Conservation (phyloP, 2,888 invertebrate genomes). For the Cecidostiba fungosa region DNA sequence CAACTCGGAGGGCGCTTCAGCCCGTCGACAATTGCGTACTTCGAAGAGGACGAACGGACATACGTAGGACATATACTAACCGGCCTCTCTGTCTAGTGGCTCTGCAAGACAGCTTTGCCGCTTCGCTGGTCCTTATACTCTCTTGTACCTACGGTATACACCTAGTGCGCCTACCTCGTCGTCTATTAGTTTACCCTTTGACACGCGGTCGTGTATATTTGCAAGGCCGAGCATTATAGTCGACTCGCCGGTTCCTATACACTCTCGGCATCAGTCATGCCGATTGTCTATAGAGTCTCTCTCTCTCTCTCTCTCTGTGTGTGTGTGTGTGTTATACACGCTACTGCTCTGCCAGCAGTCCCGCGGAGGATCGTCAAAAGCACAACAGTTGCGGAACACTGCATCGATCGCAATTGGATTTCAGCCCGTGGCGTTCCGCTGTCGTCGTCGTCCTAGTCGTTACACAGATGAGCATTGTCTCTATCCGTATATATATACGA, state of each 20-base stretch:
- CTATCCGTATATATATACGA: too few species aligned
- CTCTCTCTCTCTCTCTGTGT: too few species aligned
- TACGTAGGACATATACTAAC: constrained; percentile 34
- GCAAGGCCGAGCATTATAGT: constrained; percentile 26
- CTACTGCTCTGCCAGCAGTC: not conserved
- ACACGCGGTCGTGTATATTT: constrained; percentile 14
- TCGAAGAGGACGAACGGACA: constrained; percentile 41
- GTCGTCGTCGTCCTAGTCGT: not conserved
- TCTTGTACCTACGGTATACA: not conserved
- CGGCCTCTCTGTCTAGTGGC: not conserved
- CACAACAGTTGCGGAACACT: constrained; percentile 7
- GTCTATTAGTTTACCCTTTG: constrained; percentile 42
- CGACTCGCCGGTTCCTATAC: not conserved
- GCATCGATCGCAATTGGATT: constrained; percentile 43
- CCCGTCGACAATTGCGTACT: constrained; percentile 41
- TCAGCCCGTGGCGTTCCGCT: not conserved
- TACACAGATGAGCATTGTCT: too few species aligned
- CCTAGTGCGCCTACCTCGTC: not conserved
- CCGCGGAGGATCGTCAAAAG: constrained; percentile 16
- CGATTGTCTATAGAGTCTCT: not conserved
- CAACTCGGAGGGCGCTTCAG: constrained; percentile 41
- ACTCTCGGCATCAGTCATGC: not conserved
- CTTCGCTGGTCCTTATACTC: not conserved
- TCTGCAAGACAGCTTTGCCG: constrained; percentile 20
- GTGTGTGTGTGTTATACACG: not conserved